These are phyloP conservation scores for Corapipo altera DNA, from an alignment of 2,113 vertebrate genomes.

Conservation along the genomic window DNA sequence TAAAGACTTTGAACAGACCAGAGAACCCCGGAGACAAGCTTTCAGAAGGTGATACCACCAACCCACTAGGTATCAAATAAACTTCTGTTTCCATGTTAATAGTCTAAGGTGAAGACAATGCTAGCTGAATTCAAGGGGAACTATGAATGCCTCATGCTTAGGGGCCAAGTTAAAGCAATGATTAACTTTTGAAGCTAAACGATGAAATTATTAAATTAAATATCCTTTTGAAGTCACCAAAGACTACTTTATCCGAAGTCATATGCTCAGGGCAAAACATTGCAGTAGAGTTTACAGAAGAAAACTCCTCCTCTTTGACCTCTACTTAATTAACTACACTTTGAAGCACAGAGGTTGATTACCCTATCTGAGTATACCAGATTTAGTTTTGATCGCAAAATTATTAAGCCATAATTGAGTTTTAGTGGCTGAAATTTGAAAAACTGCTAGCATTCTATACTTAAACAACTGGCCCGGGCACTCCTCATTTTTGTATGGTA, in stretches of 20 bases:
- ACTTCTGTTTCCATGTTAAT: background rate
- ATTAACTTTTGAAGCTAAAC: background rate
- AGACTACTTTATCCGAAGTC: background rate
- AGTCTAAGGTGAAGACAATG: background rate
- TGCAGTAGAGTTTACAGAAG: background rate
- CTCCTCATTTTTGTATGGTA: constrained; percentile 55
- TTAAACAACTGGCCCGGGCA: constrained; percentile 41
- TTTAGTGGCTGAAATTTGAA: constrained; percentile 48
- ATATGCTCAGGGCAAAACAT: background rate
- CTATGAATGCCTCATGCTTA: background rate
- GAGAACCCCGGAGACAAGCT: background rate
- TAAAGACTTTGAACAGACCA: background rate
- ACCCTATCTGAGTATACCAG: background rate
- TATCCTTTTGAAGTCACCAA: background rate
- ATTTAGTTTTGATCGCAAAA: background rate
- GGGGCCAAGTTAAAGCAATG: background rate
- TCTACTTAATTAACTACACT: background rate
- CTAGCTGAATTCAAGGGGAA: background rate
- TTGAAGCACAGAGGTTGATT: background rate
- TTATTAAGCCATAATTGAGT: background rate
- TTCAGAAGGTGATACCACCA: background rate
- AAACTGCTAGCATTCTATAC: constrained; percentile 6
- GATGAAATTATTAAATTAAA: background rate
- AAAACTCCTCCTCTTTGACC: background rate
- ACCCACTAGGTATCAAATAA: background rate